Evolutionary conservation across 1,140 invertebrate genomes (phyloP).

Genomic region (Harpegnathos saltator): DNA sequence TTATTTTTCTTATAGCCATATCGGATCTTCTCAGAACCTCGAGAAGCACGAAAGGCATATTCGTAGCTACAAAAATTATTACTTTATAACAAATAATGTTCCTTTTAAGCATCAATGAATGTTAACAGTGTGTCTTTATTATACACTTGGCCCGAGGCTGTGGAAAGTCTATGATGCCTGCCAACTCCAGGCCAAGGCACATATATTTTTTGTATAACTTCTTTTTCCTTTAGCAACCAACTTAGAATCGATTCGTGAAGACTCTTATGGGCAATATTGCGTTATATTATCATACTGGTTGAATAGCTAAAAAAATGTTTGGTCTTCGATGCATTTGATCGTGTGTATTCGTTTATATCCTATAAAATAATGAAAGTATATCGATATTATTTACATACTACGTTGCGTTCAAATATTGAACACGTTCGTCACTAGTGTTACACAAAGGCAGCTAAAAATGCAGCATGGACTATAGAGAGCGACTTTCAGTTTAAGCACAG

Average conservation of each 20-base stretch:
- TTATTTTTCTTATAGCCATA: slow-evolving; percentile 52
- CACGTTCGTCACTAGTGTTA: too few relatives aligned
- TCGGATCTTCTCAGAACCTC: slow-evolving; percentile 35
- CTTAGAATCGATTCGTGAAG: slow-evolving; percentile 30
- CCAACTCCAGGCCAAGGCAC: slow-evolving; percentile 69
- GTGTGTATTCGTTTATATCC: slow-evolving; percentile 60
- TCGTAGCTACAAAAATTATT: slow-evolving; percentile 72
- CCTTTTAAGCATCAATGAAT: slow-evolving; percentile 68
- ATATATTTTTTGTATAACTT: slow-evolving; percentile 14
- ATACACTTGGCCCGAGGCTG: slow-evolving; percentile 60
- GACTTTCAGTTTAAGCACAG: too few relatives aligned
- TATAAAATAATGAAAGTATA: slow-evolving; percentile 40
- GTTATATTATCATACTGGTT: slow-evolving; percentile 28
- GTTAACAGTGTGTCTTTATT: slow-evolving; percentile 37
- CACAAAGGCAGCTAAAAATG: too few relatives aligned
- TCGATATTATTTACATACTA: background rate
- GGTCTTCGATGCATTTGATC: slow-evolving; percentile 59
- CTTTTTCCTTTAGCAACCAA: slow-evolving; percentile 34
- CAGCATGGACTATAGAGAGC: too few relatives aligned
- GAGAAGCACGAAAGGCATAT: slow-evolving; percentile 67
- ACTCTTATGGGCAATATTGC: slow-evolving; percentile 32
- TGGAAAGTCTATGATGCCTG: slow-evolving; percentile 35
- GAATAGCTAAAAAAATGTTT: slow-evolving; percentile 61
- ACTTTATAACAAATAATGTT: slow-evolving; percentile 74
- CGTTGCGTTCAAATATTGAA: too few relatives aligned